These are phyloP conservation scores for Vandiemenella viatica DNA, from an alignment of 2,888 invertebrate genomes.

Conservation along the genomic window DNA sequence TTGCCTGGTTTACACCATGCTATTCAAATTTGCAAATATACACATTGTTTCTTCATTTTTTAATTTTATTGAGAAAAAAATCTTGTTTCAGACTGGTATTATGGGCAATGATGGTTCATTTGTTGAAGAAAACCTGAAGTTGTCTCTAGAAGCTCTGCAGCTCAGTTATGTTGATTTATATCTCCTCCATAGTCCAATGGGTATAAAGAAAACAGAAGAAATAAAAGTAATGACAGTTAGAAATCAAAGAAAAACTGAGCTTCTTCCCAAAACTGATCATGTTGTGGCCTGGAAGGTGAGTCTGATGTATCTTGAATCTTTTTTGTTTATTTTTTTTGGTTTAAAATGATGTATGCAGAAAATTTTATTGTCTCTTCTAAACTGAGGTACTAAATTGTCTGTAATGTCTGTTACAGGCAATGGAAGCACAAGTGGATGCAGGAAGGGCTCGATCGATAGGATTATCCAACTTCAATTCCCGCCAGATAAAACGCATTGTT, in stretches of 20 bases:
- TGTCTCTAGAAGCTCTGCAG: slow-evolving; percentile 50
- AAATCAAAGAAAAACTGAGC: slow-evolving; percentile 43
- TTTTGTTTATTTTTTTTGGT: no score
- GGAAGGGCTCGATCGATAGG: slow-evolving; percentile 67
- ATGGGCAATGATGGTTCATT: no score
- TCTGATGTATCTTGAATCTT: no score
- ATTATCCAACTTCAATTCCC: slow-evolving; percentile 64
- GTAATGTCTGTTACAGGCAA: slow-evolving; percentile 36
- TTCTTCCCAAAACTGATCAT: slow-evolving; percentile 53
- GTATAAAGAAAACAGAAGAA: slow-evolving; percentile 37
- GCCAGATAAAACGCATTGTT: slow-evolving; percentile 53
- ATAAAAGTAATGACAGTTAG: slow-evolving; percentile 49
- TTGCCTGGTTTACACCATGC: no score
- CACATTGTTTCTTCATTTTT: slow-evolving; percentile 68
- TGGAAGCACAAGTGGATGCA: slow-evolving; percentile 49
- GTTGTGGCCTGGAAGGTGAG: slow-evolving; percentile 57
- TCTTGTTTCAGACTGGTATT: no score
- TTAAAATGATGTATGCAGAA: no score
- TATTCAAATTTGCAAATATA: slow-evolving; percentile 55
- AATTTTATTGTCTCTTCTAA: no score
- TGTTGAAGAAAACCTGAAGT: slow-evolving; percentile 49
- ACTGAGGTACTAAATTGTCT: no score
- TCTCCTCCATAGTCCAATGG: slow-evolving; percentile 63
- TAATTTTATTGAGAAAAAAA: slow-evolving; percentile 62
- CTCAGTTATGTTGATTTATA: slow-evolving; percentile 71